These are phyloP conservation scores for Nephrotoma guestfalica DNA, from an alignment of 2,888 invertebrate species.

Conservation along the genomic window DNA sequence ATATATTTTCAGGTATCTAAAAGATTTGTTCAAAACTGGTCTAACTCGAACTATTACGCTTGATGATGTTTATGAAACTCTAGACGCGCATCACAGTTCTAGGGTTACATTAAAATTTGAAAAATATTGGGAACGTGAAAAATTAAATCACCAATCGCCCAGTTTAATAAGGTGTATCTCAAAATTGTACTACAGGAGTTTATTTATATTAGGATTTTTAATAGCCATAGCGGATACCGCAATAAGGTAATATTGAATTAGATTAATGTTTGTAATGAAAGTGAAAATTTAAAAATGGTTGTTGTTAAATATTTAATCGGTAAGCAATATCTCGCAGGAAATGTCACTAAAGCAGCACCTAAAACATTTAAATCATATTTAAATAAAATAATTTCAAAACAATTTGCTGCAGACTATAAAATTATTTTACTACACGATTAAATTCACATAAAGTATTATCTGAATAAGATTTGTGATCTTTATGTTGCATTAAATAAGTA, in stretches of 20 bases:
- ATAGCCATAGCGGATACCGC: conserved; percentile 23
- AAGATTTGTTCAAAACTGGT: conserved; percentile 36
- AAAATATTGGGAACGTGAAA: conserved; percentile 30
- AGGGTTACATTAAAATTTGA: conserved; percentile 32
- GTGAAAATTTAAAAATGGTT: too few species aligned
- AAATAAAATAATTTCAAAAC: too few species aligned
- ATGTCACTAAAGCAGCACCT: too few species aligned
- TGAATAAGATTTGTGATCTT: too few species aligned
- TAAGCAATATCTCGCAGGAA: too few species aligned
- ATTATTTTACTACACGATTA: too few species aligned
- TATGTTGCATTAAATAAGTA: too few species aligned
- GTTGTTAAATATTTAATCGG: too few species aligned
- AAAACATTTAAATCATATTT: too few species aligned
- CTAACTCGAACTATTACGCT: conserved; percentile 35
- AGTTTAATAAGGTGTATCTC: conserved; percentile 32
- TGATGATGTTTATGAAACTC: conserved; percentile 40
- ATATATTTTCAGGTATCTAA: conserved; percentile 27
- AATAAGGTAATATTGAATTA: conserved; percentile 20
- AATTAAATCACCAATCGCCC: conserved; percentile 26
- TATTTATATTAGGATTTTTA: conserved; percentile 24
- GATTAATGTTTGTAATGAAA: too few species aligned
- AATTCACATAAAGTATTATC: too few species aligned
- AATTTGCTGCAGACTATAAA: too few species aligned
- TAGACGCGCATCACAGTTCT: conserved; percentile 36
- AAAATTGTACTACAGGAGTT: conserved; percentile 30